These are phyloP conservation scores for Drosophila tropicalis DNA, from an alignment of 1,140 invertebrate genomes.

Conservation along the genomic window DNA sequence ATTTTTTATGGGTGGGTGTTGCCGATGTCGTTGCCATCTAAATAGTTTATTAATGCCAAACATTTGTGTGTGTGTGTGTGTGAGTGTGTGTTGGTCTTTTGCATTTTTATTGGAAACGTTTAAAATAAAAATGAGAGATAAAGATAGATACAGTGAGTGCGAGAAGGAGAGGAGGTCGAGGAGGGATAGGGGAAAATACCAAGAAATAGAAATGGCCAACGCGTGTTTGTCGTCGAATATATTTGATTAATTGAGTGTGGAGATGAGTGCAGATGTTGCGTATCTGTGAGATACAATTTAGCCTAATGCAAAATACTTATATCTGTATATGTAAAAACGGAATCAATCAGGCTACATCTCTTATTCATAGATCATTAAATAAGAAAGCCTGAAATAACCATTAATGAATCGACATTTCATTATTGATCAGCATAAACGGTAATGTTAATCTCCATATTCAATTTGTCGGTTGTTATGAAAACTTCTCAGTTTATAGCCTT, in stretches of 20 bases:
- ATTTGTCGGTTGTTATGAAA: too few relatives aligned
- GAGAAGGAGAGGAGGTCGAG: neutral
- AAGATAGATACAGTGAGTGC: neutral
- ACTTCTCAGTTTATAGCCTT: too few relatives aligned
- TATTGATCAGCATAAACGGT: too few relatives aligned
- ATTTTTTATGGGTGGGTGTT: constrained; percentile 36
- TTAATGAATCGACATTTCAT: too few relatives aligned
- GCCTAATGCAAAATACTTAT: neutral
- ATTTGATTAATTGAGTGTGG: constrained; percentile 59
- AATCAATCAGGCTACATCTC: neutral
- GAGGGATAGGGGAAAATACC: neutral
- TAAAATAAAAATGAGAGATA: constrained; percentile 2
- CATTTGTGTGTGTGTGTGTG: neutral
- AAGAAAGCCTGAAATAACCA: too few relatives aligned
- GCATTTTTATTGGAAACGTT: constrained; percentile 31
- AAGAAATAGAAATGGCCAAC: constrained; percentile 42
- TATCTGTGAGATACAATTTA: constrained; percentile 25
- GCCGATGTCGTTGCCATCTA: constrained; percentile 21
- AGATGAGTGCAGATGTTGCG: constrained; percentile 48
- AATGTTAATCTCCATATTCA: too few relatives aligned
- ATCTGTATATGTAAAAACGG: neutral
- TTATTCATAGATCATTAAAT: too few relatives aligned
- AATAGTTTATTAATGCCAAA: constrained; percentile 45
- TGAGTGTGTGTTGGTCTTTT: constrained; percentile 1
- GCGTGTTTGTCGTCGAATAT: constrained; percentile 60